Percentiles rank a stretch among this genome's conserved stretches.
Conservation (phyloP, 2,888 invertebrate genomes). For the Pyrgus malvae region DNA sequence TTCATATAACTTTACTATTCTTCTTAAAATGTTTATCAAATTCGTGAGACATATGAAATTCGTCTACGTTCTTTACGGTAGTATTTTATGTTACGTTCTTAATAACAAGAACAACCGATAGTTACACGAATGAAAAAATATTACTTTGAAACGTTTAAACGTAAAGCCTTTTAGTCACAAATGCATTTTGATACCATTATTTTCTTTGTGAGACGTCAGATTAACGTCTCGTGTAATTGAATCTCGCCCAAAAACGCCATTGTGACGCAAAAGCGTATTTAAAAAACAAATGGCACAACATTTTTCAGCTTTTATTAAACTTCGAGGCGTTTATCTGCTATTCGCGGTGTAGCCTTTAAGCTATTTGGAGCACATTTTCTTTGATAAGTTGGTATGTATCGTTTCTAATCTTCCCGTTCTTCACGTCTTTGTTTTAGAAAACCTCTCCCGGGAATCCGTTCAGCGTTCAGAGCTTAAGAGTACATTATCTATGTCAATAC, state of each 20-base stretch:
- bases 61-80: too few species aligned
- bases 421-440: constrained; percentile 68
- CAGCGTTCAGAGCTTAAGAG: constrained; percentile 35
- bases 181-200: background rate
- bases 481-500: constrained; percentile 77
- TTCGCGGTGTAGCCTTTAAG: constrained; percentile 39
- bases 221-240: background rate
- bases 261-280: background rate
- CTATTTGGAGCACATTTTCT: constrained; percentile 49
- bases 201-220: background rate
- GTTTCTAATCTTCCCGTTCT: constrained; percentile 58
- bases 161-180: background rate
- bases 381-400: constrained; percentile 55
- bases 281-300: background rate
- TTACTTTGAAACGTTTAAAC: background rate
- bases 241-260: background rate
- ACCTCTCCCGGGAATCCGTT: constrained; percentile 52
- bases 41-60: too few species aligned
- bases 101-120: too few species aligned
- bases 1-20: too few species aligned
- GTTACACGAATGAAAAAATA: background rate
- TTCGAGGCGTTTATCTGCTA: constrained; percentile 31
- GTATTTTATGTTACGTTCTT: too few species aligned
- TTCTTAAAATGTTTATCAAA: too few species aligned
- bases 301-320: constrained; percentile 14